These are phyloP conservation scores for Lepidonotus clava DNA, from an alignment of 2,888 invertebrate species.

Conservation along the genomic window DNA sequence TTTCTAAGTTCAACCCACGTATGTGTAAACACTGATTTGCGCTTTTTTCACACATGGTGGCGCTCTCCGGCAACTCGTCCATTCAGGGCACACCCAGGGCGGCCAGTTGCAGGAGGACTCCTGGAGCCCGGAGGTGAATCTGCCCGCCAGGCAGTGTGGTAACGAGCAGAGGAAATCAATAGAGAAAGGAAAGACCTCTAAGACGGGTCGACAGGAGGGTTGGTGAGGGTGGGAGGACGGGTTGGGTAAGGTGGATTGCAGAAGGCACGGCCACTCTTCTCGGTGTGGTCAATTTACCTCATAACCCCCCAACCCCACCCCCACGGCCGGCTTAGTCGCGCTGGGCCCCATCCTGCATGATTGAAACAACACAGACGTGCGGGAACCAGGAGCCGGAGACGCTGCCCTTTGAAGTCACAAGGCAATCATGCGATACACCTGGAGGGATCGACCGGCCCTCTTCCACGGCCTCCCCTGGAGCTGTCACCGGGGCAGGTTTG, in stretches of 20 bases:
- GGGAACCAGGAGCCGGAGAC: background rate
- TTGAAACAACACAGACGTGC: background rate
- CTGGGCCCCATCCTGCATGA: background rate
- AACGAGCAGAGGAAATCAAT: constrained; percentile 18
- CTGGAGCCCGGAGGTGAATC: background rate
- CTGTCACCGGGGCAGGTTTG: background rate
- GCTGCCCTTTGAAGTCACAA: constrained; percentile 6
- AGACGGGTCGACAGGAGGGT: background rate
- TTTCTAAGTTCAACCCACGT: too few species aligned
- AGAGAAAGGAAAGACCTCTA: background rate
- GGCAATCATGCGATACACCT: background rate
- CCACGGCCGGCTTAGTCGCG: background rate
- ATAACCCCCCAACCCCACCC: too few species aligned
- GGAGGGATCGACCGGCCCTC: background rate
- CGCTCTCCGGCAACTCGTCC: too few species aligned
- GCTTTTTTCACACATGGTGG: too few species aligned
- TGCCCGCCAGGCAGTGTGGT: background rate
- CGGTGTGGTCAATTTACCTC: constrained; percentile 24
- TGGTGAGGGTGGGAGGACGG: background rate
- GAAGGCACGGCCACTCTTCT: background rate
- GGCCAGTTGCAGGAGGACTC: background rate
- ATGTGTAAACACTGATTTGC: too few species aligned
- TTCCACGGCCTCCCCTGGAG: background rate
- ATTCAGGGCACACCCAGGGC: background rate
- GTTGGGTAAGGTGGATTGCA: too few species aligned